Conservation (phyloP, 2,113 vertebrate species). For the Spilogale gracilis region DNA sequence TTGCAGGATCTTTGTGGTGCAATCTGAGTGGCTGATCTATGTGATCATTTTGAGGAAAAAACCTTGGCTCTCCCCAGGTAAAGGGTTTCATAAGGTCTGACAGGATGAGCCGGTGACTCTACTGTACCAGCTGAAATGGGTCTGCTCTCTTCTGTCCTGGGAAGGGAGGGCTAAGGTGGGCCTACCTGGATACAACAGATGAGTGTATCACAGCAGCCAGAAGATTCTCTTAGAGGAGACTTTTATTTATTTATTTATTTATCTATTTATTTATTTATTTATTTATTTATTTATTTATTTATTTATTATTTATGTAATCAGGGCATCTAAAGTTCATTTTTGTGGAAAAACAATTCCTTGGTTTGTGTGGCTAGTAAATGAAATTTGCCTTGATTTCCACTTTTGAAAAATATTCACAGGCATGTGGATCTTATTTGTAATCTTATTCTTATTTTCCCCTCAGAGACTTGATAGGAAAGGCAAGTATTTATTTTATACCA, state of each 20-base stretch:
- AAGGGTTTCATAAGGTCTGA: conserved; percentile 5
- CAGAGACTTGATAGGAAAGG: background rate
- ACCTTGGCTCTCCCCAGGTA: background rate
- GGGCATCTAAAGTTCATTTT: background rate
- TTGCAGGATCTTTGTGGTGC: background rate
- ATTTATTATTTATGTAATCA: background rate
- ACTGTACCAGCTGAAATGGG: background rate
- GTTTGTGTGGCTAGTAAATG: background rate
- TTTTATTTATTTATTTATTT: too few species aligned
- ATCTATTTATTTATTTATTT: too few species aligned
- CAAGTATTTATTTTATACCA: background rate
- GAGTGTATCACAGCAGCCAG: background rate
- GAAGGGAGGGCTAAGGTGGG: background rate
- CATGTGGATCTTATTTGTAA: background rate
- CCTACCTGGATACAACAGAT: background rate
- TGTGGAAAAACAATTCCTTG: background rate
- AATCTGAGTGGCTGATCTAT: background rate
- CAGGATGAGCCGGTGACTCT: background rate
- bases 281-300: too few species aligned
- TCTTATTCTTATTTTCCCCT: background rate
- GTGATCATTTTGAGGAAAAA: background rate
- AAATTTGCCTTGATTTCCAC: conserved; percentile 41
- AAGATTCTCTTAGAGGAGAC: background rate
- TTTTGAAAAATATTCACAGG: background rate
- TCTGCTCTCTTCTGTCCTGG: background rate